These are phyloP conservation scores for Cataglyphis rosenhaueri DNA, from an alignment of 2,888 invertebrate genomes.

Conservation along the genomic window DNA sequence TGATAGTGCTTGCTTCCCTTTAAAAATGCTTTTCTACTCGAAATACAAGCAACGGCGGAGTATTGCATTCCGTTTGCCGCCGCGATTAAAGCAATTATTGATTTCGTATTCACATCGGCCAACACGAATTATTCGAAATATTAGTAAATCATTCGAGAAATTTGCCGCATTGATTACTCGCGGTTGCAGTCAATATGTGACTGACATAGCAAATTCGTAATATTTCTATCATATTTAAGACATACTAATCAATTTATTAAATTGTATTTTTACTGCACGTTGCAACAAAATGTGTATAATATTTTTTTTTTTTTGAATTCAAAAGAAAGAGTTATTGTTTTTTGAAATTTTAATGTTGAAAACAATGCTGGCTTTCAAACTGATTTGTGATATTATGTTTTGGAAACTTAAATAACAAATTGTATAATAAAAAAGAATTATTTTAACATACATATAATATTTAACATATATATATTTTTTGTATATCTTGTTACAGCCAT, in stretches of 20 bases:
- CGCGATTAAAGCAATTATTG: slow-evolving; percentile 53
- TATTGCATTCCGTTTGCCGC: slow-evolving; percentile 48
- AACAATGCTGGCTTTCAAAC: not conserved
- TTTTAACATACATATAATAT: not conserved
- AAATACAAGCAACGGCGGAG: slow-evolving; percentile 28
- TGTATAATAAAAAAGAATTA: not conserved
- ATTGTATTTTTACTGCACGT: not conserved
- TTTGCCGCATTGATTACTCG: slow-evolving; percentile 45
- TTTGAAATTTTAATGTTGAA: not conserved
- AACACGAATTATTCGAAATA: slow-evolving; percentile 51
- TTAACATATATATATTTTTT: too few species aligned
- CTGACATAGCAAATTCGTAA: slow-evolving; percentile 17
- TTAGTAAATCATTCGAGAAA: slow-evolving; percentile 47
- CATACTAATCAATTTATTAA: slow-evolving; percentile 7
- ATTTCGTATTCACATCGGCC: slow-evolving; percentile 44
- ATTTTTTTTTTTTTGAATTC: not conserved
- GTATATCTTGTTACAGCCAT: not conserved
- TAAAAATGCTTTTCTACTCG: slow-evolving; percentile 40
- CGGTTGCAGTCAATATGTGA: slow-evolving; percentile 36
- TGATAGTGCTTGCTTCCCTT: slow-evolving; percentile 50
- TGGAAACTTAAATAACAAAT: not conserved
- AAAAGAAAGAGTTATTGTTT: not conserved
- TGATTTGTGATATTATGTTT: not conserved
- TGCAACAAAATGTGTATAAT: not conserved
- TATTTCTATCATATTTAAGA: not conserved